These are phyloP conservation scores for Ernsta delagoae DNA, from an alignment of 2,888 invertebrate species.

Conservation along the genomic window DNA sequence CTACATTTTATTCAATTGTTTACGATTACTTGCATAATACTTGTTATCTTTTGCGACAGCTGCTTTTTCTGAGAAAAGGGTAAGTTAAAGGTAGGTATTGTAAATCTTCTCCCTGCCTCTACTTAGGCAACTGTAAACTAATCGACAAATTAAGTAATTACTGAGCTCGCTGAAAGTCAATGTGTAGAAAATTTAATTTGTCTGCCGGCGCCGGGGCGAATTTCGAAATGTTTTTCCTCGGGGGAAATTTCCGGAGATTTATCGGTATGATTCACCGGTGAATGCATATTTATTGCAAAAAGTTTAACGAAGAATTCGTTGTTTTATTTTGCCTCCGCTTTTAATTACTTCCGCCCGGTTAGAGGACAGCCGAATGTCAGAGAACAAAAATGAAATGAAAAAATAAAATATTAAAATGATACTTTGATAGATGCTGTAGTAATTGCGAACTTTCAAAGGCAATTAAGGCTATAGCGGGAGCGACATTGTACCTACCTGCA, in stretches of 20 bases:
- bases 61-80: no score
- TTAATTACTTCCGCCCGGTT: constrained; percentile 17
- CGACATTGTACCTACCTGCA: no score
- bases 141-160: constrained; percentile 78
- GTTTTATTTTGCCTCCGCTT: constrained; percentile 23
- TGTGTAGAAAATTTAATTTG: constrained; percentile 77
- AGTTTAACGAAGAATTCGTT: constrained; percentile 26
- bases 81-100: constrained; percentile 31
- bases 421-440: not conserved
- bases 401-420: not conserved
- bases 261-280: constrained; percentile 40
- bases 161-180: constrained; percentile 70
- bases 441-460: not conserved
- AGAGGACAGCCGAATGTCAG: not conserved
- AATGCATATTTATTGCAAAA: constrained; percentile 36
- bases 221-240: constrained; percentile 58
- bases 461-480: no score
- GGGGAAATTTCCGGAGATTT: constrained; percentile 51
- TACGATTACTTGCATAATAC: no score
- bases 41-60: no score
- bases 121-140: constrained; percentile 69
- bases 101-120: constrained; percentile 66
- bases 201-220: constrained; percentile 61
- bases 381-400: not conserved
- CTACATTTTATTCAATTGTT: no score